phyloP scores from a whole-genome alignment of 2,888 invertebrate genomes.

The Andrena bicolor region DNA sequence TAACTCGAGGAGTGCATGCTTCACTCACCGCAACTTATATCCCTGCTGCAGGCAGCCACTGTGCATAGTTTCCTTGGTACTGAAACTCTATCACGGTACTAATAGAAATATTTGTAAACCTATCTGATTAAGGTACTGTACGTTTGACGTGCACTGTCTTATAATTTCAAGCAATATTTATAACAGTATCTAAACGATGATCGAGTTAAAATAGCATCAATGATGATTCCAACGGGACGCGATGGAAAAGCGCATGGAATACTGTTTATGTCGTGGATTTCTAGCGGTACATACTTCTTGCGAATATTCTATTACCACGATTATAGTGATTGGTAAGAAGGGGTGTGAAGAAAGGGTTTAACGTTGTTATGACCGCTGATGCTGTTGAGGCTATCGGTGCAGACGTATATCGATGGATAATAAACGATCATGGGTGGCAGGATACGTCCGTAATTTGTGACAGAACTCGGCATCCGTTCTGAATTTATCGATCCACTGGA shows the following conservation, averaged over 20 bases:
- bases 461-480: constrained; percentile 27
- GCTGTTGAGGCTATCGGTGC: background rate
- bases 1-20: too few relatives aligned
- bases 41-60: too few relatives aligned
- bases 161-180: too few relatives aligned
- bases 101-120: background rate
- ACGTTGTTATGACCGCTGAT: background rate
- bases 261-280: background rate
- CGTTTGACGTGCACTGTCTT: too few relatives aligned
- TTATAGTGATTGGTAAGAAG: constrained; percentile 4
- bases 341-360: constrained; percentile 20
- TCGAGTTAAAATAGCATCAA: background rate
- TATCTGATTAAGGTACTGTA: background rate
- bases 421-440: constrained; percentile 30
- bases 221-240: background rate
- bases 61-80: too few relatives aligned
- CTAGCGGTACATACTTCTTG: constrained; percentile 1
- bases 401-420: constrained; percentile 19
- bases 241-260: background rate
- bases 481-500: constrained; percentile 35
- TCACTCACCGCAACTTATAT: too few relatives aligned
- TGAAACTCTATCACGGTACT: background rate
- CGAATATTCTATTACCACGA: background rate
- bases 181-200: too few relatives aligned
- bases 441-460: constrained; percentile 36